These are phyloP conservation scores for Enteromius treurensis DNA, from an alignment of 2,797 vertebrate species.

Conservation along the genomic window DNA sequence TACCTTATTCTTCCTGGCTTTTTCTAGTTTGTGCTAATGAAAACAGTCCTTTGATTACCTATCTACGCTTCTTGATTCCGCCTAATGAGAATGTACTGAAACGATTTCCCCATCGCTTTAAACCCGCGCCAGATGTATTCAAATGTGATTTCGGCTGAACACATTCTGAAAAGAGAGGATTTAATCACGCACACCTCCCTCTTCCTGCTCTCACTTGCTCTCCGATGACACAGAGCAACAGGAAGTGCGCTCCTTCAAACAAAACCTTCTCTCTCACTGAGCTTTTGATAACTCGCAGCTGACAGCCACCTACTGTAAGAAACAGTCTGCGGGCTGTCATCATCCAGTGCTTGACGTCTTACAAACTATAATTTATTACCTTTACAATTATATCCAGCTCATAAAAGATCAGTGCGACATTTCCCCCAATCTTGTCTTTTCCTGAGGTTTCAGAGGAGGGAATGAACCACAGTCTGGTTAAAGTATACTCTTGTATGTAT, in stretches of 20 bases:
- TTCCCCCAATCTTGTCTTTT: slow-evolving; percentile 10
- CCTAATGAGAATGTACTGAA: slow-evolving; percentile 59
- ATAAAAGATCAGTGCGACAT: slow-evolving; percentile 25
- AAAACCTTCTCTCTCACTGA: slow-evolving; percentile 18
- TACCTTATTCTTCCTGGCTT: slow-evolving; percentile 41
- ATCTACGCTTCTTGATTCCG: slow-evolving; percentile 52
- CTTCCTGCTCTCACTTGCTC: background rate
- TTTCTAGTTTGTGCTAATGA: slow-evolving; percentile 42
- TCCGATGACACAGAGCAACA: slow-evolving; percentile 15
- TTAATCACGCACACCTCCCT: slow-evolving; percentile 48
- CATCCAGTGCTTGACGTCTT: slow-evolving; percentile 9
- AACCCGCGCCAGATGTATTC: slow-evolving; percentile 48
- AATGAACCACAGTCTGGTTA: slow-evolving; percentile 15
- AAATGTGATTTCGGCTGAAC: slow-evolving; percentile 56
- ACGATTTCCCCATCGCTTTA: slow-evolving; percentile 51
- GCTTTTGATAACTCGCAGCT: slow-evolving; percentile 25
- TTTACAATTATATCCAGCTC: slow-evolving; percentile 19
- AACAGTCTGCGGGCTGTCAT: slow-evolving; percentile 9
- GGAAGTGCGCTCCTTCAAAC: slow-evolving; percentile 26
- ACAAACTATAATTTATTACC: slow-evolving; percentile 39
- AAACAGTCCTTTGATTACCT: slow-evolving; percentile 56
- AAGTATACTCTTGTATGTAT: slow-evolving; percentile 7
- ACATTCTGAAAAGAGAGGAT: slow-evolving; percentile 41
- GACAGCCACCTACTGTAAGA: slow-evolving; percentile 18
- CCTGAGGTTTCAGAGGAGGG: background rate